These are phyloP conservation scores for Allenopithecus nigroviridis DNA, from an alignment of 2,797 vertebrate genomes.

Conservation along the genomic window DNA sequence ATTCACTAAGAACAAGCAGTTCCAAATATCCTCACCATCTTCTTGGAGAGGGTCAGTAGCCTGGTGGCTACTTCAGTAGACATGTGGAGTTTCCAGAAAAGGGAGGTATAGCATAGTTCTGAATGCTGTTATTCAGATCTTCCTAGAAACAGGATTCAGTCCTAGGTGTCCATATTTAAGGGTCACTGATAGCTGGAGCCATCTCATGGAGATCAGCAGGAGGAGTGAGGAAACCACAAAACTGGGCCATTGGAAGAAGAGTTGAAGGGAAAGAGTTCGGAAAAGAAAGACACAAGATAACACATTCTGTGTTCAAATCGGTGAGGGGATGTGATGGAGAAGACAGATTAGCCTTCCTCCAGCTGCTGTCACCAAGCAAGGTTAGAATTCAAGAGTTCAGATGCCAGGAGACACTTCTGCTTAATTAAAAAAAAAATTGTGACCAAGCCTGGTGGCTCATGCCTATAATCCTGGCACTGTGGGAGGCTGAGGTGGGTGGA, in stretches of 20 bases:
- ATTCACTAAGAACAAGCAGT: neutral
- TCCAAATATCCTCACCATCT: neutral
- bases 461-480: neutral
- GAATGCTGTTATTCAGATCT: neutral
- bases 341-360: neutral
- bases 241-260: neutral
- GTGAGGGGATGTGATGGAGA: neutral
- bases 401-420: neutral
- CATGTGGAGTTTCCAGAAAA: neutral
- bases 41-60: neutral
- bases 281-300: neutral
- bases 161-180: neutral
- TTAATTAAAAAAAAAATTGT: neutral
- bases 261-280: neutral
- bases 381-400: neutral
- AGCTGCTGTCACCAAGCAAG: neutral
- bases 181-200: neutral
- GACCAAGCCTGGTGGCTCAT: accelerated
- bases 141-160: neutral
- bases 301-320: neutral
- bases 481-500: neutral
- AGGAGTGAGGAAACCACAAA: neutral
- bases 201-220: neutral
- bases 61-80: neutral
- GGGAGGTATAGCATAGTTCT: neutral